Evolutionary conservation across 2,888 invertebrate genomes (phyloP).

Genomic region (Eumerus sabulonum): DNA sequence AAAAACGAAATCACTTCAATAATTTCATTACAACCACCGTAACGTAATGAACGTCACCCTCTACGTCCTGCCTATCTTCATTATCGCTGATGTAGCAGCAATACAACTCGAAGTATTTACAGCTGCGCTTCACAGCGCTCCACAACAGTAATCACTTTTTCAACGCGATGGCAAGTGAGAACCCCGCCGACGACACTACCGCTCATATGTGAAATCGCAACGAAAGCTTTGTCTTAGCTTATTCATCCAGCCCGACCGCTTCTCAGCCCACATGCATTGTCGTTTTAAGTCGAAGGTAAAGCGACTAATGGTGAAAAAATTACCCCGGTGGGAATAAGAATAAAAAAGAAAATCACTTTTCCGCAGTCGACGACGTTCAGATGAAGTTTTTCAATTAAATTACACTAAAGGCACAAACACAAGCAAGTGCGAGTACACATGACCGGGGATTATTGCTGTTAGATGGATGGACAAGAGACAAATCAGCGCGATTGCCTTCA

Average conservation of each 20-base stretch:
- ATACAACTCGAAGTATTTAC: conserved; percentile 30
- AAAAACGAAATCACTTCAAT: conserved; percentile 55
- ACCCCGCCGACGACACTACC: conserved; percentile 43
- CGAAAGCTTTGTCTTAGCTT: conserved; percentile 62
- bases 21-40: conserved; percentile 55
- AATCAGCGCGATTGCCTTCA: conserved; percentile 18
- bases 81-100: too few species aligned
- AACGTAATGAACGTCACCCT: conserved; percentile 42
- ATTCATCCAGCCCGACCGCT: conserved; percentile 36
- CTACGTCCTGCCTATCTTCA: background rate
- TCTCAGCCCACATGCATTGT: background rate
- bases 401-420: conserved; percentile 47
- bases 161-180: conserved; percentile 25
- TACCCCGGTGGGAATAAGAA: conserved; percentile 32
- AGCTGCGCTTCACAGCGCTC: conserved; percentile 10
- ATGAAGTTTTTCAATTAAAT: conserved; percentile 67
- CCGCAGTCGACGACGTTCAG: conserved; percentile 50
- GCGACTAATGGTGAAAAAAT: conserved; percentile 60
- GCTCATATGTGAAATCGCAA: conserved; percentile 63
- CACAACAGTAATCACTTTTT: conserved; percentile 53
- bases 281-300: conserved; percentile 29
- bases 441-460: background rate
- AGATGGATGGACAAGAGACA: conserved; percentile 16
- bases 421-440: conserved; percentile 1
- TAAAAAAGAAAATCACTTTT: conserved; percentile 50